Base-by-base conservation (phyloP, 2,113 vertebrate genomes). In the Oceanodroma tethys region DNA sequence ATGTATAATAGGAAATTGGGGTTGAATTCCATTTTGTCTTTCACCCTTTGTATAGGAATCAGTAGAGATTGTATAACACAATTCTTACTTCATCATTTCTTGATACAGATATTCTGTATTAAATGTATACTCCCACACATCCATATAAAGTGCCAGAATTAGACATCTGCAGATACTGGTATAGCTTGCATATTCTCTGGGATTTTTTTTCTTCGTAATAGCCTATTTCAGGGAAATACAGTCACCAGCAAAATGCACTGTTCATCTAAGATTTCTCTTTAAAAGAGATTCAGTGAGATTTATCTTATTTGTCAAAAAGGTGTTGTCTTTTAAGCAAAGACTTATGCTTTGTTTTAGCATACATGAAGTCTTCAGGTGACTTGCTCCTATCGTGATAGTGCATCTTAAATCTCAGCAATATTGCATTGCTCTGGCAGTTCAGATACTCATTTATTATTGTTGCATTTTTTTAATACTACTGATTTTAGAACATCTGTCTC, bases 151-250 rank as follows among this genome's bases (percentile, higher is more conserved):
- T 66, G 60, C n/a, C 32, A 83, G 81, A 84, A 91, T 84, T 81
- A 71, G 65, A 66, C 52, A 63, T 81, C 93, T 96, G 66, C 94
- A 81, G 65, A 67, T 86, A 48, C 62, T 91, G 86, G 65, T 86
- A 34, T 42, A 89, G 75, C 52, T 96, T 93, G 63, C 68, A 83
- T 86, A 23, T 89, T 92, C 71, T 95, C 50, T 71, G 58, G 30
- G n/a, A 52, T 45, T 59, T 79, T 71, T 71, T 93, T 53, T 25
- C 52, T 93, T 80, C 34, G 22, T 73, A 71, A 45, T 91, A 88
- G 68, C 18, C 60, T 76, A 11, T 97, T 97, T 91, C 65, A 89
- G 40, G 83, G 60, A 87, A 92, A 38, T 94, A 48, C 38, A 95
- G 87, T 74, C 74, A 65, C 50, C 59, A 95, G 76, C 63, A 72